Conservation (phyloP, 2,113 vertebrate species). For the Corythaixoides concolor region DNA sequence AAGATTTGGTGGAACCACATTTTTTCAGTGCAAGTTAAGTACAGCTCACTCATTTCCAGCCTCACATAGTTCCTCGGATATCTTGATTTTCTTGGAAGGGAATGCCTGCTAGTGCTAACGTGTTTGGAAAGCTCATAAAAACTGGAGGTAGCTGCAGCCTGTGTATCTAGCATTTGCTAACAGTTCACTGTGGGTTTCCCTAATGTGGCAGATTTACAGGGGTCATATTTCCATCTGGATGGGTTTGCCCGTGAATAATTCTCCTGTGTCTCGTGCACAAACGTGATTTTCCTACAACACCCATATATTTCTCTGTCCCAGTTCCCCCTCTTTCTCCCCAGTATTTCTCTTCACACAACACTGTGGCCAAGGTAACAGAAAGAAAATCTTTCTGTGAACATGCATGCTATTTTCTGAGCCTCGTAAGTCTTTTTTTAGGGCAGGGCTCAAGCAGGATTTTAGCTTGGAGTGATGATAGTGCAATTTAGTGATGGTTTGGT, state of each 20-base stretch:
- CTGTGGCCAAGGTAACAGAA: constrained; percentile 51
- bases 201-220: constrained; percentile 32
- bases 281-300: not conserved
- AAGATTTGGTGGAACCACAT: not conserved
- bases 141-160: not conserved
- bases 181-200: not conserved
- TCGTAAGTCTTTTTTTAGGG: not conserved
- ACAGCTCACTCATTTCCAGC: not conserved
- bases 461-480: not conserved
- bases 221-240: constrained; percentile 33
- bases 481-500: not conserved
- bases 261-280: not conserved
- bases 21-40: not conserved
- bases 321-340: not conserved
- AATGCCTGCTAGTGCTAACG: constrained; percentile 3
- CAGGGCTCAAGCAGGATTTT: not conserved
- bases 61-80: not conserved
- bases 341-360: constrained; percentile 29
- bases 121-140: constrained; percentile 39
- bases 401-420: not conserved
- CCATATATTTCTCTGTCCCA: constrained; percentile 1
- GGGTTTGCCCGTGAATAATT: constrained; percentile 19
- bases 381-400: not conserved
- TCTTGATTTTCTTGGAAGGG: constrained; percentile 27
- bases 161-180: not conserved